phyloP scores from a whole-genome alignment of 2,888 invertebrate genomes.

The Cephus rjabovi region DNA sequence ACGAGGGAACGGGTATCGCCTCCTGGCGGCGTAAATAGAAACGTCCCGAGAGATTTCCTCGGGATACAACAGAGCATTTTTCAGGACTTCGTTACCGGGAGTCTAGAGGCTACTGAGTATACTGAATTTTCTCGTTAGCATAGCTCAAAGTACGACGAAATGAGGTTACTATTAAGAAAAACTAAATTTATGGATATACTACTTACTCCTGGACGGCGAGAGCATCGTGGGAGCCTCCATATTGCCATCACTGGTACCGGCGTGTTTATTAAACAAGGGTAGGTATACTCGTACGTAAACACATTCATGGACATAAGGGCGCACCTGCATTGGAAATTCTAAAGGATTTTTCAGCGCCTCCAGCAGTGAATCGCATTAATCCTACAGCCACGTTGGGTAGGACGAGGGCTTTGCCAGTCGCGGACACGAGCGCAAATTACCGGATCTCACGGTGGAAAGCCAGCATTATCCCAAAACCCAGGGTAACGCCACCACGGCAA shows the following conservation, averaged over 20 bases:
- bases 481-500: slow-evolving; percentile 8
- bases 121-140: background rate
- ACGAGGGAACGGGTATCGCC: background rate
- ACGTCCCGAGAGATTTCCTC: background rate
- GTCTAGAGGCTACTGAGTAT: background rate
- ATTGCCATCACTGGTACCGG: background rate
- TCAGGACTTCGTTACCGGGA: background rate
- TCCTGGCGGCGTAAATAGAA: background rate
- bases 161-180: background rate
- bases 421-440: background rate
- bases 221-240: background rate
- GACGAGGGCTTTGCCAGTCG: background rate
- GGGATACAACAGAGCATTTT: background rate
- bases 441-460: background rate
- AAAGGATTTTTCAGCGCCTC: background rate
- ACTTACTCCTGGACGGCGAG: background rate
- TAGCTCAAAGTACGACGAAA: background rate
- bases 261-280: background rate
- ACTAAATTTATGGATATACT: background rate
- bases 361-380: background rate
- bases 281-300: background rate
- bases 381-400: background rate
- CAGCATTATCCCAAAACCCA: background rate
- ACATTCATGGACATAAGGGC: background rate
- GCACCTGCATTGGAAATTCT: background rate